These are phyloP conservation scores for Dusona sp. DNA, from an alignment of 2,888 invertebrate species.

Conservation along the genomic window DNA sequence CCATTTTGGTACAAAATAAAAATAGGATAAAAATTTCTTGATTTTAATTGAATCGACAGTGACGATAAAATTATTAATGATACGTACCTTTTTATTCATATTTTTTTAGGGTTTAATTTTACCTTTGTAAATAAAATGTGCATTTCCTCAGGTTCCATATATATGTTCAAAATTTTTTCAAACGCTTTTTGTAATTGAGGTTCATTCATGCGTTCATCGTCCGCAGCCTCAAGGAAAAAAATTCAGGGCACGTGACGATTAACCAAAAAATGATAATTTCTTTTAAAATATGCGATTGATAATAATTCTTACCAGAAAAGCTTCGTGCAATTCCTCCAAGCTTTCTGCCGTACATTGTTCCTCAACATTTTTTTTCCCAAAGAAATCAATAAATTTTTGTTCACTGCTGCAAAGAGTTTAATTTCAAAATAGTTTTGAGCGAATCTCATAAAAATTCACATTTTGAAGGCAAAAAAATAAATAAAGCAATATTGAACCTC, in stretches of 20 bases:
- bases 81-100: neutral
- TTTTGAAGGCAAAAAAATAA: neutral
- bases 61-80: conserved; percentile 1
- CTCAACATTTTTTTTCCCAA: conserved; percentile 72
- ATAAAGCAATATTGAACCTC: conserved; percentile 30
- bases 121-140: conserved; percentile 88
- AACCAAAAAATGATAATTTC: neutral
- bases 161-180: conserved; percentile 72
- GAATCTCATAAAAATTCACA: neutral
- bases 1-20: neutral
- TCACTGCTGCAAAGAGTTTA: conserved; percentile 67
- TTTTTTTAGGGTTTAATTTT: conserved; percentile 64
- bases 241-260: neutral
- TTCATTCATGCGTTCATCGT: conserved; percentile 73
- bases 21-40: neutral
- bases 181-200: conserved; percentile 74
- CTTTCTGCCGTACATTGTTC: conserved; percentile 76
- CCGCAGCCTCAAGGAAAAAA: conserved; percentile 66
- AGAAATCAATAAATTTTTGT: conserved; percentile 72
- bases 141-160: conserved; percentile 86
- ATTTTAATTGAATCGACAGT: neutral
- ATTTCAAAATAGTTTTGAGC: neutral
- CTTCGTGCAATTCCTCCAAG: conserved; percentile 75
- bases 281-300: neutral
- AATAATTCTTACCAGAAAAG: conserved; percentile 72